Conservation (phyloP, 1,140 invertebrate species). For the Drosophila sp. region DNA sequence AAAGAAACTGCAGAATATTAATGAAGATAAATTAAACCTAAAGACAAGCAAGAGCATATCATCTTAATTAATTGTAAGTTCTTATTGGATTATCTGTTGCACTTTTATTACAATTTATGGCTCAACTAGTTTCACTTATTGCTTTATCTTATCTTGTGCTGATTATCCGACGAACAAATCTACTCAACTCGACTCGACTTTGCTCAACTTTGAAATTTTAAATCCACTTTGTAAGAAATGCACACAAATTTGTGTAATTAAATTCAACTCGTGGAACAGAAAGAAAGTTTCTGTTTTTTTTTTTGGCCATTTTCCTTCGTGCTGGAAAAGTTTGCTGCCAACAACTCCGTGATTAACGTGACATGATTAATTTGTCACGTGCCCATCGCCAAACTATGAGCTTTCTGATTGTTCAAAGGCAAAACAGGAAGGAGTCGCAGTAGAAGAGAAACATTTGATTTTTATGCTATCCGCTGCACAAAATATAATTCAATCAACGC, state of each 20-base stretch:
- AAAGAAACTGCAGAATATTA: background rate
- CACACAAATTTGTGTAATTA: conserved; percentile 29
- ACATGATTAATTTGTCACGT: conserved; percentile 57
- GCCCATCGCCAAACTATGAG: conserved; percentile 44
- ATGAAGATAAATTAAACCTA: background rate
- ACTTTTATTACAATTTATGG: conserved; percentile 4
- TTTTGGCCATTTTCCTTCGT: background rate
- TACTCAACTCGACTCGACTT: background rate
- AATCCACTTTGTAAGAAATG: background rate
- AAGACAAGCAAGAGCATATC: no score
- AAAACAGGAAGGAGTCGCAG: conserved; percentile 25
- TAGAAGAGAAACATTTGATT: conserved; percentile 62
- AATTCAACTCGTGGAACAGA: conserved; percentile 1
- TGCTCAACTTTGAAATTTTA: background rate
- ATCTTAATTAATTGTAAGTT: background rate
- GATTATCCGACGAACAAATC: background rate
- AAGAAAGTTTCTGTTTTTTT: conserved; percentile 7
- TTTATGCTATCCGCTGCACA: conserved; percentile 80
- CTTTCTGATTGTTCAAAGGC: conserved; percentile 67
- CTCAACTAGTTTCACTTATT: background rate
- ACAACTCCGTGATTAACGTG: conserved; percentile 43
- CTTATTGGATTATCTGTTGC: background rate
- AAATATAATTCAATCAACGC: conserved; percentile 83
- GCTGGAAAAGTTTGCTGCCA: conserved; percentile 23
- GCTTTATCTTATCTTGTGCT: conserved; percentile 5